Percentiles rank a stretch among this genome's conserved stretches.
phyloP scores from a whole-genome alignment of 2,888 invertebrate species.

The Cryptophagus acutangulus region DNA sequence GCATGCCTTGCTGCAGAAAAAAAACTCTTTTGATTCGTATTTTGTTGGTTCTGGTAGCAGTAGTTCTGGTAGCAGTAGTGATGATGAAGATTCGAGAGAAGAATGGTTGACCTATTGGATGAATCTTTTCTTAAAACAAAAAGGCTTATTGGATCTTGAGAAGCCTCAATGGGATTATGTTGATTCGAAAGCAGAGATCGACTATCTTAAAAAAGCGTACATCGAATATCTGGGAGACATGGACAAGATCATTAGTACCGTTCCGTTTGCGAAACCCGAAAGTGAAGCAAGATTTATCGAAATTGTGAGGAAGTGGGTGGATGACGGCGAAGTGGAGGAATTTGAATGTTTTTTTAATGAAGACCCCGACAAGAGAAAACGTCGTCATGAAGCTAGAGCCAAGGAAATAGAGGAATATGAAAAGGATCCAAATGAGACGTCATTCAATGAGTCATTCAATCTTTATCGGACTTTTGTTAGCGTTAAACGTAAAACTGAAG shows the following conservation, averaged over 20 bases:
- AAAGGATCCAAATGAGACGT: too few species aligned
- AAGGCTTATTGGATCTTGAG: constrained; percentile 80
- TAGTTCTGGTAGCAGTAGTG: constrained; percentile 85
- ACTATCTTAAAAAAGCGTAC: too few species aligned
- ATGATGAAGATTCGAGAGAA: constrained; percentile 67
- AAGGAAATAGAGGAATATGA: too few species aligned
- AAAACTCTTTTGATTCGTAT: too few species aligned
- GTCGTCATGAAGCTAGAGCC: too few species aligned
- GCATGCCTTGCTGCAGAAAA: constrained; percentile 79
- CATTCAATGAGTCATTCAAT: too few species aligned
- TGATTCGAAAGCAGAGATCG: too few species aligned
- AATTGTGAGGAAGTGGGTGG: constrained; percentile 68
- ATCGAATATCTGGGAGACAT: constrained; percentile 80
- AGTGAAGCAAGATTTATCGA: constrained; percentile 73
- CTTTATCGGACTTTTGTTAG: too few species aligned
- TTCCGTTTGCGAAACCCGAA: constrained; percentile 74
- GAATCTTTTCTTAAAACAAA: too few species aligned
- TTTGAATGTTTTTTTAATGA: constrained; percentile 78
- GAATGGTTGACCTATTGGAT: constrained; percentile 91
- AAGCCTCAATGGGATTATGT: too few species aligned
- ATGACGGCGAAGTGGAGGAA: constrained; percentile 68
- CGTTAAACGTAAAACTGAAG: too few species aligned
- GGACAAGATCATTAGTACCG: constrained; percentile 75
- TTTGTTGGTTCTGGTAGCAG: too few species aligned
- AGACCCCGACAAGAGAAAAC: constrained; percentile 61